These are phyloP conservation scores for Uropetala carovei DNA, from an alignment of 2,888 invertebrate genomes.

Conservation along the genomic window DNA sequence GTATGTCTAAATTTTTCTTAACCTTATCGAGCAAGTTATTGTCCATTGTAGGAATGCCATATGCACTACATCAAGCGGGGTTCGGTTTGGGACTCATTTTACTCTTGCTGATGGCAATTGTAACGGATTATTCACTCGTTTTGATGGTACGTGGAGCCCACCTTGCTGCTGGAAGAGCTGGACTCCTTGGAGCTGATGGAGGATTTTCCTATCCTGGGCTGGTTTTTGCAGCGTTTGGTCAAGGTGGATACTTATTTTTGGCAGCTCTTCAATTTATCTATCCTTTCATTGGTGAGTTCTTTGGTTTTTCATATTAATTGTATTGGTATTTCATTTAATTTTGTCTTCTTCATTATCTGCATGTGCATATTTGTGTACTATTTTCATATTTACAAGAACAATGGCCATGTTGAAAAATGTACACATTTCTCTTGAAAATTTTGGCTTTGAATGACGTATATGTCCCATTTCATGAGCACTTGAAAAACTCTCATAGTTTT, in stretches of 20 bases:
- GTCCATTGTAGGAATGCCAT: constrained; percentile 81
- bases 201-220: constrained; percentile 87
- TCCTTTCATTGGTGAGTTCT: constrained; percentile 85
- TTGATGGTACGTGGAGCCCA: constrained; percentile 87
- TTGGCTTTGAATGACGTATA: constrained; percentile 36
- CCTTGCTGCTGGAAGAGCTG: constrained; percentile 75
- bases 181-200: constrained; percentile 73
- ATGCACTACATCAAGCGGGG: constrained; percentile 87
- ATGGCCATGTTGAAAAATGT: background rate
- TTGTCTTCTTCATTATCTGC: background rate
- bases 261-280: constrained; percentile 88
- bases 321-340: constrained; percentile 54
- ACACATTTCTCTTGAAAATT: background rate
- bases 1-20: too few relatives aligned
- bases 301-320: background rate
- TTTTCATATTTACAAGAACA: background rate
- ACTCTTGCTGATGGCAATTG: constrained; percentile 83
- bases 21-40: too few relatives aligned
- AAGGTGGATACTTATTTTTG: constrained; percentile 85
- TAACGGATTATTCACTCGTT: constrained; percentile 89
- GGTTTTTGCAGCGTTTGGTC: constrained; percentile 88
- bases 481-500: background rate
- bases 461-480: too few relatives aligned
- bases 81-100: constrained; percentile 86
- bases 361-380: constrained; percentile 31